phyloP scores from a whole-genome alignment of 2,113 vertebrate species.

The Colius striatus region DNA sequence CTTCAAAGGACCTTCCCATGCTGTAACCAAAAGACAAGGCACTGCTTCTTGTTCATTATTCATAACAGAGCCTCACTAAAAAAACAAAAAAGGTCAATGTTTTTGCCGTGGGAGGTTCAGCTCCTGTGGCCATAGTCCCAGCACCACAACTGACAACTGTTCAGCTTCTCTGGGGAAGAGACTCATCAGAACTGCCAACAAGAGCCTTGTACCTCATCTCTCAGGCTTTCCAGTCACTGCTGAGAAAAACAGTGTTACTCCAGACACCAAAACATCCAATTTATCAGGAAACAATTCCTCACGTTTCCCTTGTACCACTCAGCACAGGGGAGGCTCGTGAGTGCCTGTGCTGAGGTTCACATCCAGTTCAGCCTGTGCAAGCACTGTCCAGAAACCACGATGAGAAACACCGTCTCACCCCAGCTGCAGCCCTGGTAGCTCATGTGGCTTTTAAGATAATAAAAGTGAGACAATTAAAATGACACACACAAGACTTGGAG shows the following conservation, averaged over 20 bases:
- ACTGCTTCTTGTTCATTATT: not conserved
- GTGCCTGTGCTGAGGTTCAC: fast-evolving
- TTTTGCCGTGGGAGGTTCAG: not conserved
- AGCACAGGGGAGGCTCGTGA: not conserved
- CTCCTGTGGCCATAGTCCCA: not conserved
- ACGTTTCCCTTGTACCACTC: not conserved
- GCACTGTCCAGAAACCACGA: not conserved
- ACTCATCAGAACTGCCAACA: fast-evolving
- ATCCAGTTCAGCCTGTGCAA: not conserved
- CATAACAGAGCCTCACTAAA: not conserved
- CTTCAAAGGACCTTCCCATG: not conserved
- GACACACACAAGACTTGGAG: not conserved
- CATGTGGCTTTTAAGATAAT: not conserved
- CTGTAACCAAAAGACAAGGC: not conserved
- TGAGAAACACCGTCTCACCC: not conserved
- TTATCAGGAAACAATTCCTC: not conserved
- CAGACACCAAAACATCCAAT: not conserved
- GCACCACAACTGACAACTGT: not conserved
- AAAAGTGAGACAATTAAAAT: not conserved
- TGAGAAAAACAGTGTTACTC: fast-evolving
- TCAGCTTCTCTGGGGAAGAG: not conserved
- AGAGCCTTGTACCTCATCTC: not conserved
- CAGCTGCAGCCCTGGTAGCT: not conserved
- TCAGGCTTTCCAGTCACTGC: too few relatives aligned
- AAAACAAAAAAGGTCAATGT: not conserved